Evolutionary conservation across 2,113 vertebrate species (phyloP), one percentile per base, ranked within the genome.

Genomic region (Riparia riparia): DNA sequence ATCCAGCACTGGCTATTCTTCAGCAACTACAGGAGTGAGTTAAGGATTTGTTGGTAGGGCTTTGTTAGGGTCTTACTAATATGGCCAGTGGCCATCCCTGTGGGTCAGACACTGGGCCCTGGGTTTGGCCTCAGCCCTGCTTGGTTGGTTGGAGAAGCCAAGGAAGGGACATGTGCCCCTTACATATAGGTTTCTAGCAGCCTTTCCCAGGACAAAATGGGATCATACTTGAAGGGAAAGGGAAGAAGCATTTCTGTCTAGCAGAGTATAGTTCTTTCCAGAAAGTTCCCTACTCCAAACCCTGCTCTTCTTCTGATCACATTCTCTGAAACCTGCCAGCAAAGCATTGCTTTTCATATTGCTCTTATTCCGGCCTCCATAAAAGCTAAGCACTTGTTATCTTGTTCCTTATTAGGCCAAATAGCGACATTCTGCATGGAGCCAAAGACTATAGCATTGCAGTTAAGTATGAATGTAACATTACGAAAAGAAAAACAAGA

Each of bases 1-100:
- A 80, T 37, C 7, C 29, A 47, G 10, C 34, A 19, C 22, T 17
- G 14, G 5, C 4, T 77, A 14, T 29, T 76, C 32, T 56, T 89
- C 50, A 83, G 8, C 14, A 72, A 1, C 8, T 74, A 29, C 9
- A 54, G 34, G 12, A 68, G 5, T 1, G 2, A 63, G 12, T 14
- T 61, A 58, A 58, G 25, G 17, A 44, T 63, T 58, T 14, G 2
- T 5, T 53, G 28, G 7, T 5, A 54, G 44, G 34, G 20, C 7
- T 71, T 64, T 1, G 0, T 44, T 50, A 15, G 26, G 32, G 32
- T 39, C 24, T 34, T 63, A 13, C 14, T 68, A 8, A 17, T 29
- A 9, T 39, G 20, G 8, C 37, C 8, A 2, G 9, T 7, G 15
- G 25, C 2, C 31, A 4, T 12, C 9, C 26, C 10, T 31, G 11